phyloP scores from a whole-genome alignment of 2,888 invertebrate genomes.

The Drosophila dives region DNA sequence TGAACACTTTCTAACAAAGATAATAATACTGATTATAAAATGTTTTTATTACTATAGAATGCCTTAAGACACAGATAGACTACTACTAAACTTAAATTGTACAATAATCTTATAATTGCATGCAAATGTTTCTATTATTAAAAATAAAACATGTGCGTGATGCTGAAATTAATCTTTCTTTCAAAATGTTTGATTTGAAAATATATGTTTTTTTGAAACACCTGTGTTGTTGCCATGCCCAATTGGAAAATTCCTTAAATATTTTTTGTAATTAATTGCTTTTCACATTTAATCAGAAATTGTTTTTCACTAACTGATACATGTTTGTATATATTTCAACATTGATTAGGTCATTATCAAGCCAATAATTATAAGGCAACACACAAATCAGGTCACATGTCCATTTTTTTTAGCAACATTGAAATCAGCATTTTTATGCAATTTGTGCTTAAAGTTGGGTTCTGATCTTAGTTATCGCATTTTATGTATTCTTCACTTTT shows the following conservation, averaged over 20 bases:
- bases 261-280: slow-evolving; percentile 9
- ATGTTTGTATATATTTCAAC: background rate
- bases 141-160: background rate
- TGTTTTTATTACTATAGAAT: background rate
- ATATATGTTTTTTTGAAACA: background rate
- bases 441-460: background rate
- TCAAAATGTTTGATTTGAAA: background rate
- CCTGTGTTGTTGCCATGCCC: slow-evolving; percentile 11
- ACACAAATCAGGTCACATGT: slow-evolving; percentile 65
- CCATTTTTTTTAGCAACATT: slow-evolving; percentile 19
- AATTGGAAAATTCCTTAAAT: background rate
- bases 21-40: background rate
- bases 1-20: background rate
- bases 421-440: background rate
- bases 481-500: background rate
- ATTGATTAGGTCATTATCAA: slow-evolving; percentile 60
- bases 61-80: background rate
- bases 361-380: slow-evolving; percentile 46
- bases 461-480: background rate
- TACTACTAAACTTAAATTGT: background rate
- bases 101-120: background rate
- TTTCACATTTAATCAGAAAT: slow-evolving; percentile 17
- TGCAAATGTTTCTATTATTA: background rate
- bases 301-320: background rate
- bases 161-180: background rate